Evolutionary conservation across 2,888 invertebrate genomes (phyloP).

Genomic region (Rambutsinella grinnellia): DNA sequence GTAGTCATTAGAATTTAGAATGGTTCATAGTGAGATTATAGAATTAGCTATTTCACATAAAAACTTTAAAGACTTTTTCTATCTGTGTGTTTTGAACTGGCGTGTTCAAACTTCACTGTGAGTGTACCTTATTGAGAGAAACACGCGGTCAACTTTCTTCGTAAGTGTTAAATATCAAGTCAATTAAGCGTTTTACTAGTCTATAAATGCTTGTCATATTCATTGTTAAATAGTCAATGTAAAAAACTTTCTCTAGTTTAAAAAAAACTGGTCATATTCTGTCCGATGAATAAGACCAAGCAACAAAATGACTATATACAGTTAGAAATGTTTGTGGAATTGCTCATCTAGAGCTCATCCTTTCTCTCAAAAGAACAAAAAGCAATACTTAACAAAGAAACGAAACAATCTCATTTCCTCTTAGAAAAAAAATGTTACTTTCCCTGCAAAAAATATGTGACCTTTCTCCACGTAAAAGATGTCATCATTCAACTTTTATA

Average conservation of each 20-base stretch:
- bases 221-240: no score
- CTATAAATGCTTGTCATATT: no score
- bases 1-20: no score
- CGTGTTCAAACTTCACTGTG: not conserved
- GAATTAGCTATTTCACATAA: not conserved
- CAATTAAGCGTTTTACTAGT: no score
- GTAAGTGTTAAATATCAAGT: no score
- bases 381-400: conserved; percentile 32
- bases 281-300: conserved; percentile 24
- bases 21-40: not conserved
- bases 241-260: no score
- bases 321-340: conserved; percentile 2
- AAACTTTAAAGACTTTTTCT: not conserved
- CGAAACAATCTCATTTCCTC: not conserved
- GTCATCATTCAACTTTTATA: conserved; percentile 11
- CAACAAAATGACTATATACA: conserved; percentile 23
- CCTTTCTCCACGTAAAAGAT: not conserved
- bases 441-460: not conserved
- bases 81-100: not conserved
- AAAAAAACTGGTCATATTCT: conserved; percentile 17
- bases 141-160: no score
- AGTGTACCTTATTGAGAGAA: not conserved
- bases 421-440: not conserved
- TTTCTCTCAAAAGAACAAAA: conserved; percentile 35
- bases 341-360: no score